A percentile compares a stretch with the other conserved stretches of the same genome.
Conservation (phyloP, 2,888 invertebrate species). For the Hesperia comma region DNA sequence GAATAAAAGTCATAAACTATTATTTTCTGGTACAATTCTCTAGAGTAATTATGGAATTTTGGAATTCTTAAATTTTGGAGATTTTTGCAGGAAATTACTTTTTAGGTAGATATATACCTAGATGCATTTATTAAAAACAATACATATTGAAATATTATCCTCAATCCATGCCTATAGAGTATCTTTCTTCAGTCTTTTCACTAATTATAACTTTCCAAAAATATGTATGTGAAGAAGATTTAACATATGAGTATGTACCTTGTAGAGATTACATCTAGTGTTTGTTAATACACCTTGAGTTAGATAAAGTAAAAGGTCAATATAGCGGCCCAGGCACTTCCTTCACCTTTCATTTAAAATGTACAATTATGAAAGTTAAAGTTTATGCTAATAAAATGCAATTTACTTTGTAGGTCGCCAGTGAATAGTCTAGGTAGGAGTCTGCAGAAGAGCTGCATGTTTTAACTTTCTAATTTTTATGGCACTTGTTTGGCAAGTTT, state of each 20-base stretch:
- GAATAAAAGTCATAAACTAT: no score
- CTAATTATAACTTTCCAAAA: no score
- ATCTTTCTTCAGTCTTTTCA: no score
- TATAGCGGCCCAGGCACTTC: slow-evolving; percentile 59
- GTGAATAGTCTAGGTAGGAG: slow-evolving; percentile 61
- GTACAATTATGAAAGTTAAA: slow-evolving; percentile 74
- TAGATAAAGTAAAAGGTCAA: slow-evolving; percentile 54
- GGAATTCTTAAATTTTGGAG: no score
- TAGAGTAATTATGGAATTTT: no score
- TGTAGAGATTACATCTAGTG: not conserved
- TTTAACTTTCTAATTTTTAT: slow-evolving; percentile 80
- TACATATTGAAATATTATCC: no score
- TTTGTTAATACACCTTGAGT: not conserved
- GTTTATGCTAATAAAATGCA: slow-evolving; percentile 81
- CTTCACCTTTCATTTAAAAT: slow-evolving; percentile 65
- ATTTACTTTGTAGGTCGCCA: slow-evolving; percentile 79
- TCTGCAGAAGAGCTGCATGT: slow-evolving; percentile 72
- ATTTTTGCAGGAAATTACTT: no score
- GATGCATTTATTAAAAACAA: no score
- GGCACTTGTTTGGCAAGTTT: slow-evolving; percentile 71
- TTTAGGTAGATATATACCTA: no score
- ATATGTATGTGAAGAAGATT: not conserved
- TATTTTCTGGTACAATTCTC: no score
- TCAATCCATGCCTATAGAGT: no score
- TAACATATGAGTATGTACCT: not conserved